phyloP scores from a whole-genome alignment of 37 sponge, comb jelly and placozoan species.

The Ephydatia muelleri region DNA sequence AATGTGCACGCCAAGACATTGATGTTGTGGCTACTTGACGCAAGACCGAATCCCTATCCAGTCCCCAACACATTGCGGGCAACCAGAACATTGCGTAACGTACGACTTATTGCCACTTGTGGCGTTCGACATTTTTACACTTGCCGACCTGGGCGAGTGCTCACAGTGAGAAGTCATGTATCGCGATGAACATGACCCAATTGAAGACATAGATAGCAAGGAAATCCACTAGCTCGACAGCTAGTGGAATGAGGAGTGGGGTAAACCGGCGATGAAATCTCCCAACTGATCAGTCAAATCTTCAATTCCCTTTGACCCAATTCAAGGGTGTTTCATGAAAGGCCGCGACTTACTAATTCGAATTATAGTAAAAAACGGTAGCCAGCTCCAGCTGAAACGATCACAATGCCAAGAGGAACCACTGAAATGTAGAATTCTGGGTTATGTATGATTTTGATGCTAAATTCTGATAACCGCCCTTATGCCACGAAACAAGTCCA shows the following conservation, averaged over 20 bases:
- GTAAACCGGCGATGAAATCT: too few relatives aligned
- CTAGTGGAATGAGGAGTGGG: too few relatives aligned
- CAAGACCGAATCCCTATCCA: conserved; percentile 65
- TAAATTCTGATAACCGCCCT: too few relatives aligned
- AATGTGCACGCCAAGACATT: conserved; percentile 23
- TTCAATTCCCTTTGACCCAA: background rate
- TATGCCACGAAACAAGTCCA: conserved; percentile 42
- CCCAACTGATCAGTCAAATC: background rate
- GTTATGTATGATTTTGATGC: background rate
- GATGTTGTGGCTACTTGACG: conserved; percentile 31
- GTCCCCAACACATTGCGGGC: conserved; percentile 70
- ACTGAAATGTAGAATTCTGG: background rate
- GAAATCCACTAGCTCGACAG: too few relatives aligned
- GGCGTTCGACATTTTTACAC: too few relatives aligned
- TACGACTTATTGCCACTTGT: too few relatives aligned
- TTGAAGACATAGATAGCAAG: too few relatives aligned
- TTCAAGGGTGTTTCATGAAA: background rate
- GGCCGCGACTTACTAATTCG: conserved; percentile 8
- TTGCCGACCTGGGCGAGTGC: too few relatives aligned
- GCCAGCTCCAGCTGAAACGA: conserved; percentile 38
- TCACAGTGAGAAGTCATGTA: too few relatives aligned
- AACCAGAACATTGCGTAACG: too few relatives aligned
- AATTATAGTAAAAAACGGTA: conserved; percentile 27
- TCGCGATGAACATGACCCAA: too few relatives aligned
- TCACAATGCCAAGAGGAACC: conserved; percentile 32